Base-by-base conservation (phyloP, 2,113 vertebrate species). In the Baryphthengus martii region DNA sequence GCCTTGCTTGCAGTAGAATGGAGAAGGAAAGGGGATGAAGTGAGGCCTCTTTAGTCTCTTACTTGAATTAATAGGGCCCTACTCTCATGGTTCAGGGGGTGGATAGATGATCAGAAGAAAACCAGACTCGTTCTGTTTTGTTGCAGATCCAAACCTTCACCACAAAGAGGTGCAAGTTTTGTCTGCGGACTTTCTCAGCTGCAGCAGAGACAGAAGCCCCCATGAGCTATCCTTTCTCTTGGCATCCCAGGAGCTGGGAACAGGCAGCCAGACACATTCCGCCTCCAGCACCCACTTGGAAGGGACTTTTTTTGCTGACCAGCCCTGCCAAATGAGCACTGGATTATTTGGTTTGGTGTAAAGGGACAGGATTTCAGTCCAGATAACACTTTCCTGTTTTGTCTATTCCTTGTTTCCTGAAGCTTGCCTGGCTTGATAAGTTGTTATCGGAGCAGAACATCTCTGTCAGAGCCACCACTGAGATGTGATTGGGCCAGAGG, bases 341-440 rank as follows among this genome's bases (percentile, higher is more conserved):
- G 49, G 50, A 31, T 61, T 56, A 10, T 53, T 84, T n/a, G 53
- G 21, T 26, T 53, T 45, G 49, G 84, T 47, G 40, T n/a, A 49
- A 19, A 24, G 62, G 72, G 78, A n/a, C 49, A 76, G 85, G 53
- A 58, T 88, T 96, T 91, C 71, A 63, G 39, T 55, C 89, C 81
- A 90, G 59, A 55, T 55, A 90, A 45, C n/a, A 6, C 14, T 35
- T 93, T 7, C 53, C 25, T 66, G 16, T 47, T 91, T 53, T 66
- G 39, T 49, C 74, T 88, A 28, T 19, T 66, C 53, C 37, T 66
- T 12, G 37, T 25, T 18, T 77, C 77, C 29, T 18, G 4, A 24
- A 72, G 71, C 33, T 76, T 73, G 53, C 73, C 59, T 56, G 68
- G 37, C 50, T 44, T 72, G 91, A 68, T 85, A 75, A 87, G 42